Conservation (phyloP, 2,113 vertebrate species). For the Centropus unirufus region DNA sequence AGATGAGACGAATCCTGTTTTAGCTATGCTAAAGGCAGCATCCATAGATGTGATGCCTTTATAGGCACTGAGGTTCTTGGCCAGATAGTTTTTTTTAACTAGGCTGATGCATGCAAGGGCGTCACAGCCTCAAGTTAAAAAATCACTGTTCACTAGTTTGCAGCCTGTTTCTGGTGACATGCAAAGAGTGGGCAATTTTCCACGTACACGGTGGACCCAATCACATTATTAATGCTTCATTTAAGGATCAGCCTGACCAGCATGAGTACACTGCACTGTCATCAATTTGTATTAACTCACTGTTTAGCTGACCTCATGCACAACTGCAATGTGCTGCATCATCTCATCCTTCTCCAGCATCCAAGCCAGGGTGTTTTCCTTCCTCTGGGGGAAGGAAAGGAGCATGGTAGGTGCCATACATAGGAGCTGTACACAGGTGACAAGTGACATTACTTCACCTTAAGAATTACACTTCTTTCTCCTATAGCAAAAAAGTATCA, state of each 20-base stretch:
- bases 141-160: not conserved
- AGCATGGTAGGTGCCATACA: not conserved
- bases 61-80: not conserved
- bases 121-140: not conserved
- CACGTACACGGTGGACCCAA: not conserved
- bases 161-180: not conserved
- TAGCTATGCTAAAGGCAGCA: accelerated
- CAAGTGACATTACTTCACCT: not conserved
- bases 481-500: not conserved
- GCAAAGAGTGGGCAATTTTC: not conserved
- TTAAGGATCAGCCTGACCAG: not conserved
- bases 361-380: not conserved
- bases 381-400: not conserved
- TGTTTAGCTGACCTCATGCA: not conserved
- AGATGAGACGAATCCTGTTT: not conserved
- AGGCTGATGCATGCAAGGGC: not conserved
- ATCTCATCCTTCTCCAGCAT: not conserved
- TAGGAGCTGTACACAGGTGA: not conserved
- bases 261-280: not conserved
- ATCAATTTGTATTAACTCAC: not conserved
- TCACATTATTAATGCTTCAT: not conserved
- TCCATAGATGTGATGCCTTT: accelerated
- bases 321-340: not conserved
- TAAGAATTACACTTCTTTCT: not conserved
- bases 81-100: not conserved